These are phyloP conservation scores for Calycopis cecrops DNA, from an alignment of 1,140 invertebrate species.

Conservation along the genomic window DNA sequence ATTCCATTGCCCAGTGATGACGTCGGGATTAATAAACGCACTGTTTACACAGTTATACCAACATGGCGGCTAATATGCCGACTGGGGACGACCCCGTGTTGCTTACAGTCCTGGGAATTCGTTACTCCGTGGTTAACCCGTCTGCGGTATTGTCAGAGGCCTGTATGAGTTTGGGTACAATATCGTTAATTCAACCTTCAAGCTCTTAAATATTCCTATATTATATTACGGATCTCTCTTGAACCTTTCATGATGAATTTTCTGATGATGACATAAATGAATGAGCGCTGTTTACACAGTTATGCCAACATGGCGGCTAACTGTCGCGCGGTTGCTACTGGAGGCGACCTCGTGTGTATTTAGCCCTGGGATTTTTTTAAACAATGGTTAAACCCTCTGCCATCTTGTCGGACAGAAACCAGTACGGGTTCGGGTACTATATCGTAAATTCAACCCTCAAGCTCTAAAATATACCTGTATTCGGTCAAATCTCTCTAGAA, in stretches of 20 bases:
- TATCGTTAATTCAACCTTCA: no score
- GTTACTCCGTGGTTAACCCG: background rate
- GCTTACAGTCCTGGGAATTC: slow-evolving; percentile 5
- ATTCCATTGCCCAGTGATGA: background rate
- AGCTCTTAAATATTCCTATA: no score
- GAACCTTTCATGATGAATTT: no score
- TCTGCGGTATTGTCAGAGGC: no score
- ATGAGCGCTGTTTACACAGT: background rate
- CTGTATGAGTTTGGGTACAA: no score
- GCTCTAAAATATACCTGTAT: no score
- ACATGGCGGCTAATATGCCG: background rate
- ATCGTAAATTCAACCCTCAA: no score
- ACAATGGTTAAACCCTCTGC: background rate
- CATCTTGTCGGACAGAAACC: no score
- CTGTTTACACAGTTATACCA: slow-evolving; percentile 1
- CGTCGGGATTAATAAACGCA: background rate
- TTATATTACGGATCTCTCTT: no score
- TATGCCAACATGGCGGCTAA: no score
- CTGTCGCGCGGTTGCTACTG: background rate
- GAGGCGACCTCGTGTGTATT: slow-evolving; percentile 3
- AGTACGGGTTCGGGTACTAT: no score
- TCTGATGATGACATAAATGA: background rate
- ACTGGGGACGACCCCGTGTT: slow-evolving; percentile 2
- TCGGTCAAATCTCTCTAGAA: no score
- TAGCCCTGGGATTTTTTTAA: background rate